Base-by-base conservation (phyloP, 2,113 vertebrate species). In the Noturus placidus region DNA sequence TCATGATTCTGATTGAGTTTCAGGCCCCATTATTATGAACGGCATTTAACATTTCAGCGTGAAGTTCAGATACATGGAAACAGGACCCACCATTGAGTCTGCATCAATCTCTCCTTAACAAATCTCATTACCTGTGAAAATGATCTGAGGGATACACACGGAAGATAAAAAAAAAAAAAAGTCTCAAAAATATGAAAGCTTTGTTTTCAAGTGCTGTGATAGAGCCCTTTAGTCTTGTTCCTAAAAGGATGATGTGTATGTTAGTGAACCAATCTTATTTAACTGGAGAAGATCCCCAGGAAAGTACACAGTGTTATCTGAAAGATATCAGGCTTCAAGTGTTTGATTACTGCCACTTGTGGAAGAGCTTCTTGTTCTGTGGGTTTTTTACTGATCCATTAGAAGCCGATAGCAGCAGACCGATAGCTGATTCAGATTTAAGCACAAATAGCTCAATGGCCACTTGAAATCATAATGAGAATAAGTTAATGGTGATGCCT, bases 71-170 rank as follows among this genome's bases (percentile, higher is more conserved):
- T 46, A 56, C 52, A 56, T 50, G 33, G 74, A 74, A 76, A 54
- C 33, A 5, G 76, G 84, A 67, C 22, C 46, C 50, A 76, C n/a
- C 46, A 69, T 56, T 35, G 67, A 79, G 78, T 76, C 42, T 84
- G 72, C 84, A 86, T 86, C 85, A 87, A 89, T 85, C 70, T 78
- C 69, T 82, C 52, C 52, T 90, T 88, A 77, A 83, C 79, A 88
- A 90, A 90, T 90, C 86, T 88, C 89, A 88, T 88, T 90, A 90
- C 85, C 89, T 86, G 89, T 89, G 78, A 84, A 90, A 90, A 90
- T 90, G 89, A 90, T 90, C 89, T 88, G 59, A 67, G 69, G 69
- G 69, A 86, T 90, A 78, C 42, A 79, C 35, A 84, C 65, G 57
- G 33, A 30, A 65, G 78, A 77, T 70, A 42, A 17, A 52, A 52